Percentiles rank a stretch among this genome's conserved stretches.
These are phyloP conservation scores for Antheraea pernyi DNA, from an alignment of 1,140 invertebrate species.

Conservation along the genomic window DNA sequence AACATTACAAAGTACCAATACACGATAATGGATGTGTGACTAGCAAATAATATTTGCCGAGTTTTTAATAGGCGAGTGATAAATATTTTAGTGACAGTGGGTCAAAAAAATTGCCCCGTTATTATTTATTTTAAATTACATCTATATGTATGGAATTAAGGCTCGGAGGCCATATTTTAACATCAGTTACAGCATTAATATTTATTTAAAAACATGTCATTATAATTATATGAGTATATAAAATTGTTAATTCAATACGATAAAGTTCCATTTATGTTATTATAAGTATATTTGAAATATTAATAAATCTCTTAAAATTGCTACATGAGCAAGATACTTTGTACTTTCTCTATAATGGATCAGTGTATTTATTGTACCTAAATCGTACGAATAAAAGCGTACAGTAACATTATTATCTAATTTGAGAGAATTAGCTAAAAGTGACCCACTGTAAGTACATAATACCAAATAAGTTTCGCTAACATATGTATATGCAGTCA, in stretches of 20 bases:
- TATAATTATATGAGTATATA: constrained; percentile 70
- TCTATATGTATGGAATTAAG: not conserved
- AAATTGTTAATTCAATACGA: constrained; percentile 47
- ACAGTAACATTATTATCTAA: constrained; percentile 54
- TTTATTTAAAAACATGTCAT: constrained; percentile 34
- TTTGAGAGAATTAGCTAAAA: constrained; percentile 52
- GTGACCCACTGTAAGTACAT: constrained; percentile 52
- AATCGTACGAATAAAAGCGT: constrained; percentile 36
- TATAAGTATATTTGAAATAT: constrained; percentile 40
- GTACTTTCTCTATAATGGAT: constrained; percentile 58
- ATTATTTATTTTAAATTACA: constrained; percentile 17
- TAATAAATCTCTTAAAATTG: constrained; percentile 57
- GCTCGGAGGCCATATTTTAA: not conserved
- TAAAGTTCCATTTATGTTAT: constrained; percentile 53
- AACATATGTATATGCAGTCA: not conserved
- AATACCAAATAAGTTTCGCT: constrained; percentile 26
- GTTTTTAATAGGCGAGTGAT: constrained; percentile 33
- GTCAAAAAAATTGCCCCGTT: constrained; percentile 56
- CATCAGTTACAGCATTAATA: constrained; percentile 34
- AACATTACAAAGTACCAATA: constrained; percentile 74
- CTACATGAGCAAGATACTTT: constrained; percentile 74
- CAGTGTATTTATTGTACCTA: constrained; percentile 22
- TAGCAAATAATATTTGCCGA: constrained; percentile 77
- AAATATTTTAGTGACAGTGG: constrained; percentile 66
- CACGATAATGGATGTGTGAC: constrained; percentile 68